Evolutionary conservation across 2,888 invertebrate genomes (phyloP).

Genomic region (Oscheius sp.): DNA sequence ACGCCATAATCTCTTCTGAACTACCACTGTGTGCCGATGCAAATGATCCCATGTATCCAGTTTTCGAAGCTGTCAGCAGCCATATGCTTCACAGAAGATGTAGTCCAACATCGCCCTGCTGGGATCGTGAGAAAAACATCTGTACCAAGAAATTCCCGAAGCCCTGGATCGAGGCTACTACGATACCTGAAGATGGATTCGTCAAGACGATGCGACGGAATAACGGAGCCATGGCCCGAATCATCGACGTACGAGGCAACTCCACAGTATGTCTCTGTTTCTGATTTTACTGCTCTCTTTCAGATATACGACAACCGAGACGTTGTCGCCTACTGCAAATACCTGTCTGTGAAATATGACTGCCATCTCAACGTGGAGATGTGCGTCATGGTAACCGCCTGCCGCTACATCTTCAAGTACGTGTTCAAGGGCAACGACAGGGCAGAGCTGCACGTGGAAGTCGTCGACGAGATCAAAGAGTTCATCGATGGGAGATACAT

Average conservation of each 20-base stretch:
- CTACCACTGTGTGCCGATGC: constrained; percentile 43
- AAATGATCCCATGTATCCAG: constrained; percentile 44
- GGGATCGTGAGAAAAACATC: constrained; percentile 63
- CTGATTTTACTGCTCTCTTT: too few relatives aligned
- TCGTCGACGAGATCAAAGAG: constrained; percentile 38
- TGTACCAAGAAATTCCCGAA: constrained; percentile 75
- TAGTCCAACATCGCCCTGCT: constrained; percentile 72
- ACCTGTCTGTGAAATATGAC: constrained; percentile 47
- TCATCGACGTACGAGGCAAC: not conserved
- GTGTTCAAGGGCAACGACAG: constrained; percentile 60
- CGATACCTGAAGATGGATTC: constrained; percentile 71
- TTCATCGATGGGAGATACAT: constrained; percentile 46
- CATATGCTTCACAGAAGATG: constrained; percentile 67
- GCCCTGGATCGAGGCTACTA: constrained; percentile 63
- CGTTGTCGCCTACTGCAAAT: constrained; percentile 73
- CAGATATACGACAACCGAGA: constrained; percentile 68
- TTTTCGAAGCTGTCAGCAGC: constrained; percentile 47
- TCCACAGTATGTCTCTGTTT: not conserved
- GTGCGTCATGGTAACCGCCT: constrained; percentile 62
- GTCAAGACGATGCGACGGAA: constrained; percentile 71
- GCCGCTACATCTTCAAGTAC: constrained; percentile 58
- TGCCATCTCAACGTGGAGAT: constrained; percentile 66
- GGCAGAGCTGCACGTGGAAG: constrained; percentile 12
- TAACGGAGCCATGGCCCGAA: constrained; percentile 45
- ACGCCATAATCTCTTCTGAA: constrained; percentile 46